Evolutionary conservation across 2,888 invertebrate species (phyloP).

Genomic region (Calliopum simillimum): DNA sequence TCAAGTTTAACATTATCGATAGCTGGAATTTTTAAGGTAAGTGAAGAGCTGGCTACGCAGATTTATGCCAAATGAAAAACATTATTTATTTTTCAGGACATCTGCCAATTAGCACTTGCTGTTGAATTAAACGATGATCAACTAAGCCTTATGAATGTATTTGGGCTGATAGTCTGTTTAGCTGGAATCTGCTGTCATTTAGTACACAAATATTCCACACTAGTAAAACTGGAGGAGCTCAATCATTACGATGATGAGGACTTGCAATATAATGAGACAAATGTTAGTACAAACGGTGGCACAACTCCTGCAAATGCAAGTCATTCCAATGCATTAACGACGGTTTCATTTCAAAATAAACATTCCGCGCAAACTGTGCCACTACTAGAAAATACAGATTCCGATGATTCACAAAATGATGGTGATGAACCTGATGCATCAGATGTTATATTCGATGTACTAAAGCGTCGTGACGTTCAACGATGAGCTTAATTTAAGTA

Average conservation of each 20-base stretch:
- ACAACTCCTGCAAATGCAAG: conserved; percentile 10
- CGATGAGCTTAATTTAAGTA: conserved; percentile 50
- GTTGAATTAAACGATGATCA: conserved; percentile 88
- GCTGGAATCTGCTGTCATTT: conserved; percentile 89
- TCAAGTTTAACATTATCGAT: conserved; percentile 97
- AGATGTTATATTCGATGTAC: conserved; percentile 71
- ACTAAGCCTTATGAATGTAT: conserved; percentile 82
- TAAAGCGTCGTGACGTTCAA: conserved; percentile 69
- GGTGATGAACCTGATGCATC: conserved; percentile 69
- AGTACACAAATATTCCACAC: conserved; percentile 73
- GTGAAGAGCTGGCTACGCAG: background rate
- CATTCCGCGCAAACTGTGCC: conserved; percentile 62
- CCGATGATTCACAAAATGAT: conserved; percentile 63
- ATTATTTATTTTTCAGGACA: conserved; percentile 76
- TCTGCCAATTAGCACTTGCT: conserved; percentile 90
- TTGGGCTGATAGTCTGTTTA: conserved; percentile 89
- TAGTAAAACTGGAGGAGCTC: conserved; percentile 54
- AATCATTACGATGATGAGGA: conserved; percentile 48
- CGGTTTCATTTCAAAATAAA: conserved; percentile 42
- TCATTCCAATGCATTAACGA: conserved; percentile 24
- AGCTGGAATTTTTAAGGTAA: conserved; percentile 96
- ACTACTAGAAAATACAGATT: conserved; percentile 63
- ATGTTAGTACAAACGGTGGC: conserved; percentile 46
- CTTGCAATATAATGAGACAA: conserved; percentile 46
- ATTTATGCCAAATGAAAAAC: background rate